A percentile compares a stretch with the other conserved stretches of the same genome.
These are phyloP conservation scores for Oeneis ivallda DNA, from an alignment of 2,888 invertebrate species.

Conservation along the genomic window DNA sequence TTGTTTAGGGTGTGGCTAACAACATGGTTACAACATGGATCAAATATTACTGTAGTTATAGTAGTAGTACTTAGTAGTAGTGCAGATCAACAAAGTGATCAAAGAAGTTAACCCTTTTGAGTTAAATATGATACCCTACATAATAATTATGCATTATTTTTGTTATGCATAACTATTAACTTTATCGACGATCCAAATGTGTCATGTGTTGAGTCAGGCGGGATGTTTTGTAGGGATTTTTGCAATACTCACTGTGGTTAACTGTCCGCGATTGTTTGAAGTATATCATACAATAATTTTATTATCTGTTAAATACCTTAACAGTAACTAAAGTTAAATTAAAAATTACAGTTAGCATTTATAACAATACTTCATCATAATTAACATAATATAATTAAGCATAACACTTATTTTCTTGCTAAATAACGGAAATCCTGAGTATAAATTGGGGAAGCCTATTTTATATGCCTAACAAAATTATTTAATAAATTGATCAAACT, in stretches of 20 bases:
- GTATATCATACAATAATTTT: too few species aligned
- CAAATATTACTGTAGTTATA: too few species aligned
- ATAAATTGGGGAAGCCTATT: too few species aligned
- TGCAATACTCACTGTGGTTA: slow-evolving; percentile 33
- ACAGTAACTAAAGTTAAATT: background rate
- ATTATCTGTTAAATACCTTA: too few species aligned
- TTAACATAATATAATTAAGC: background rate
- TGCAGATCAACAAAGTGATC: background rate
- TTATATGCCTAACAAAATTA: too few species aligned
- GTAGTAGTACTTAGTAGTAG: too few species aligned
- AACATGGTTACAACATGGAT: too few species aligned
- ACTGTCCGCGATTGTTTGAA: slow-evolving; percentile 3
- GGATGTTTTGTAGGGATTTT: slow-evolving; percentile 52
- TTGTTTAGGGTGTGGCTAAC: too few species aligned
- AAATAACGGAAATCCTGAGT: too few species aligned
- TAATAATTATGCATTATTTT: background rate
- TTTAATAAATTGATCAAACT: too few species aligned
- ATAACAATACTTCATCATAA: background rate
- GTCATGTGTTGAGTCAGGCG: slow-evolving; percentile 64
- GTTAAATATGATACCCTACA: background rate
- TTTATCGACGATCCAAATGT: slow-evolving; percentile 67
- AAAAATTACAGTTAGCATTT: background rate
- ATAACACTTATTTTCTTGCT: background rate
- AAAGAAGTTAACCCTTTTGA: background rate
- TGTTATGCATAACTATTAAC: slow-evolving; percentile 36